Evolutionary conservation across 2,888 invertebrate species (phyloP).

Genomic region (Pteria penguin): DNA sequence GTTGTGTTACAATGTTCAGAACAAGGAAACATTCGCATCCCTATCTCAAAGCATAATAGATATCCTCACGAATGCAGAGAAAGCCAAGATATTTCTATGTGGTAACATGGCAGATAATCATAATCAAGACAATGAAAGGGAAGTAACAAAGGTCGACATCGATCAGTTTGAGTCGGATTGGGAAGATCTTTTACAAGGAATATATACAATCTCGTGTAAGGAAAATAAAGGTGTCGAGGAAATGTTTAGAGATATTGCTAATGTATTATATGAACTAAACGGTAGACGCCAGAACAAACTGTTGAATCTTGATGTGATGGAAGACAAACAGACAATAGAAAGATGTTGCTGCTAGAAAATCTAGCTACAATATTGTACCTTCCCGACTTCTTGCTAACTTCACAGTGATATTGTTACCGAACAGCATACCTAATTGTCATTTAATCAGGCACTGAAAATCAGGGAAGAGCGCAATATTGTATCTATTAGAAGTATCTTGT

Average conservation of each 20-base stretch:
- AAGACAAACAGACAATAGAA: slow-evolving; percentile 65
- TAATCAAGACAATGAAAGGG: slow-evolving; percentile 83
- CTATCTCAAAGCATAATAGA: slow-evolving; percentile 95
- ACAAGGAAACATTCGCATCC: slow-evolving; percentile 94
- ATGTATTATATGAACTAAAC: slow-evolving; percentile 65
- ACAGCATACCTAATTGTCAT: no score
- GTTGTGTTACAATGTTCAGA: slow-evolving; percentile 93
- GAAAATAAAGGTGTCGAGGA: slow-evolving; percentile 91
- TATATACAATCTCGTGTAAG: slow-evolving; percentile 94
- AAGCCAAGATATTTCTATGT: slow-evolving; percentile 96
- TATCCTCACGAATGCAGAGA: slow-evolving; percentile 90
- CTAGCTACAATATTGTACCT: no score
- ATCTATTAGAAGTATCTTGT: no score
- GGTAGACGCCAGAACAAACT: slow-evolving; percentile 67
- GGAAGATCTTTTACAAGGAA: slow-evolving; percentile 92
- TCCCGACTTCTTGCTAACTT: no score
- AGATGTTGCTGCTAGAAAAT: no score
- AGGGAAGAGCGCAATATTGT: no score
- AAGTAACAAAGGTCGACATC: slow-evolving; percentile 91
- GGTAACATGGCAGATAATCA: slow-evolving; percentile 94
- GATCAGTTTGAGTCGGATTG: slow-evolving; percentile 93
- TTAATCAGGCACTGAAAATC: no score
- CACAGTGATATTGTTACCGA: no score
- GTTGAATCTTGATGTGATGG: slow-evolving; percentile 63
- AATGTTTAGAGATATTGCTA: slow-evolving; percentile 94